These are phyloP conservation scores for Drosophila leonis DNA, from an alignment of 2,888 invertebrate species.

Conservation along the genomic window DNA sequence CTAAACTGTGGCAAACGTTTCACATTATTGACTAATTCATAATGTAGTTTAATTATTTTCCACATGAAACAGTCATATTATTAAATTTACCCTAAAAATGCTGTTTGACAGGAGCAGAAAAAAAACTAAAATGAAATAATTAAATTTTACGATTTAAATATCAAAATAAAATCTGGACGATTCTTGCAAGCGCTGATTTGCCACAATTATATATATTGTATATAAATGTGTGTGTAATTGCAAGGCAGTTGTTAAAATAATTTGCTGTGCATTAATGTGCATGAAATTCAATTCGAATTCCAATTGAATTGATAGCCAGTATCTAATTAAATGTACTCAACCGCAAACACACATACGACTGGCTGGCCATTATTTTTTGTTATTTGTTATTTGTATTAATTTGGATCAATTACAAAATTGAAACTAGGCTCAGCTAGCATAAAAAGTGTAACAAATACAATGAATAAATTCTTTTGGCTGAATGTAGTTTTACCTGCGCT, in stretches of 20 bases:
- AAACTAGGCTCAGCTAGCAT: slow-evolving; percentile 15
- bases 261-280: slow-evolving; percentile 55
- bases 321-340: slow-evolving; percentile 72
- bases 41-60: slow-evolving; percentile 26
- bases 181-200: slow-evolving; percentile 66
- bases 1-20: slow-evolving; percentile 11
- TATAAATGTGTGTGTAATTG: slow-evolving; percentile 35
- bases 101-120: slow-evolving; percentile 22
- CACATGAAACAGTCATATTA: slow-evolving; percentile 4
- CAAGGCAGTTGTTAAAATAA: slow-evolving; percentile 57
- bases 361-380: slow-evolving; percentile 23
- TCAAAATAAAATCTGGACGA: slow-evolving; percentile 62
- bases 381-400: slow-evolving; percentile 50
- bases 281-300: slow-evolving; percentile 55
- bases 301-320: slow-evolving; percentile 66
- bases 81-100: slow-evolving; percentile 40
- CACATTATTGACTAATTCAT: slow-evolving; percentile 39
- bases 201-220: slow-evolving; percentile 41
- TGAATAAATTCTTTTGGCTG: background rate
- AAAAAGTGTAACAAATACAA: slow-evolving; percentile 1
- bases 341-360: slow-evolving; percentile 41
- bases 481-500: slow-evolving; percentile 2
- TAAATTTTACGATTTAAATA: slow-evolving; percentile 18
- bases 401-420: slow-evolving; percentile 52
- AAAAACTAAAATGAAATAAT: background rate